phyloP scores from a whole-genome alignment of 2,888 invertebrate genomes.

The Deroplatys truncata region DNA sequence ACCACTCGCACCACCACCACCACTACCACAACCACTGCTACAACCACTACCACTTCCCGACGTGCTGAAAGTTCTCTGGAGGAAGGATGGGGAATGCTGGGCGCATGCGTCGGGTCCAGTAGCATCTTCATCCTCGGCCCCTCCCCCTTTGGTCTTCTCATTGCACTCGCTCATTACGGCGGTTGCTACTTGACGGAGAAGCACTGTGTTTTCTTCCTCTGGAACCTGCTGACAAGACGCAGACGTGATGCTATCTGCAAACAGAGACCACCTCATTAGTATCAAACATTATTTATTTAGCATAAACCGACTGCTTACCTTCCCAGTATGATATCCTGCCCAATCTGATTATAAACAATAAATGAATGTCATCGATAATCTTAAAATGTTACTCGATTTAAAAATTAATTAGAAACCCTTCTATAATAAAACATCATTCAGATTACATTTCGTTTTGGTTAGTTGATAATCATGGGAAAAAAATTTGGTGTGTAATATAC shows the following conservation, averaged over 20 bases:
- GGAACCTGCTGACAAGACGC: not conserved
- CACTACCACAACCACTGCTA: slow-evolving; percentile 1
- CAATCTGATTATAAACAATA: too few relatives aligned
- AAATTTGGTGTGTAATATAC: too few relatives aligned
- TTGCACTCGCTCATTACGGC: not conserved
- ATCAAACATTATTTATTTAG: too few relatives aligned
- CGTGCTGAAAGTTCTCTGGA: not conserved
- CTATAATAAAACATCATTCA: too few relatives aligned
- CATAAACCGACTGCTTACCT: too few relatives aligned
- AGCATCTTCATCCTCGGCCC: not conserved
- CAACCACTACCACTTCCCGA: not conserved
- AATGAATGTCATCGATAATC: too few relatives aligned
- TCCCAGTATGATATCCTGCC: too few relatives aligned
- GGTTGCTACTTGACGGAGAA: not conserved
- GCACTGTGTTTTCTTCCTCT: not conserved
- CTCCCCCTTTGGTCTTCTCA: not conserved
- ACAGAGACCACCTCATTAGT: not conserved
- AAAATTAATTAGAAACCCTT: too few relatives aligned
- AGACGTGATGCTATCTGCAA: not conserved
- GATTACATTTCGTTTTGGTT: too few relatives aligned
- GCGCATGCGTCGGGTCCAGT: not conserved
- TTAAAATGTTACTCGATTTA: too few relatives aligned
- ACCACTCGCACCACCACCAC: slow-evolving; percentile 3
- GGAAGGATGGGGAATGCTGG: not conserved
- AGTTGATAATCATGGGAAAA: too few relatives aligned